These are phyloP conservation scores for Arctopsyche grandis DNA, from an alignment of 1,140 invertebrate species.

Conservation along the genomic window DNA sequence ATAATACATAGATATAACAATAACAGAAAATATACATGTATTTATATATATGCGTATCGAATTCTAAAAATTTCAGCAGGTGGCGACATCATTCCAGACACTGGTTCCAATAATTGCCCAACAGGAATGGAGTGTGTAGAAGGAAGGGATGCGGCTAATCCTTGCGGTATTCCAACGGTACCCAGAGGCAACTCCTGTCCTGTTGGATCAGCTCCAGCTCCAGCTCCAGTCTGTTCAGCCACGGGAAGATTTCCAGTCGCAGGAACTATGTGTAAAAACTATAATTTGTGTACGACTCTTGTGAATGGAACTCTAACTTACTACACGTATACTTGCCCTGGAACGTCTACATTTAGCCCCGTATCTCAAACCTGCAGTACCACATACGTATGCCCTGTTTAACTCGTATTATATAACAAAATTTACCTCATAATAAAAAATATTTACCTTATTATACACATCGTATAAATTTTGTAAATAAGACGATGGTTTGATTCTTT, in stretches of 20 bases:
- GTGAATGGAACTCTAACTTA: neutral
- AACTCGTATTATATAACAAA: no score
- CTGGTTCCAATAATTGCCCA: neutral
- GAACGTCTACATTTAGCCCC: neutral
- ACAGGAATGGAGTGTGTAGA: neutral
- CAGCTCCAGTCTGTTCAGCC: neutral
- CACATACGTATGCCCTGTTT: neutral
- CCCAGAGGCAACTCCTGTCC: neutral
- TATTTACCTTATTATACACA: no score
- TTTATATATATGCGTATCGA: neutral
- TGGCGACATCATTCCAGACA: neutral
- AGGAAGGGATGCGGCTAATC: neutral
- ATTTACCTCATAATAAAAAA: no score
- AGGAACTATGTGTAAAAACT: neutral
- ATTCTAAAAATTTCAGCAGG: constrained; percentile 6
- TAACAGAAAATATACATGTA: neutral
- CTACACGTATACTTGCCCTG: constrained; percentile 3
- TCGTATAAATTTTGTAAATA: no score
- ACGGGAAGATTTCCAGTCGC: constrained; percentile 1
- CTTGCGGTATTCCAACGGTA: neutral
- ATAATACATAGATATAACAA: no score
- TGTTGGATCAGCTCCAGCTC: neutral
- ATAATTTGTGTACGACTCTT: neutral
- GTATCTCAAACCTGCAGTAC: neutral
- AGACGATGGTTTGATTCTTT: no score